Evolutionary conservation across 2,888 invertebrate genomes (phyloP), one percentile per base, ranked within the genome.

Genomic region (Serrognathus titanus): DNA sequence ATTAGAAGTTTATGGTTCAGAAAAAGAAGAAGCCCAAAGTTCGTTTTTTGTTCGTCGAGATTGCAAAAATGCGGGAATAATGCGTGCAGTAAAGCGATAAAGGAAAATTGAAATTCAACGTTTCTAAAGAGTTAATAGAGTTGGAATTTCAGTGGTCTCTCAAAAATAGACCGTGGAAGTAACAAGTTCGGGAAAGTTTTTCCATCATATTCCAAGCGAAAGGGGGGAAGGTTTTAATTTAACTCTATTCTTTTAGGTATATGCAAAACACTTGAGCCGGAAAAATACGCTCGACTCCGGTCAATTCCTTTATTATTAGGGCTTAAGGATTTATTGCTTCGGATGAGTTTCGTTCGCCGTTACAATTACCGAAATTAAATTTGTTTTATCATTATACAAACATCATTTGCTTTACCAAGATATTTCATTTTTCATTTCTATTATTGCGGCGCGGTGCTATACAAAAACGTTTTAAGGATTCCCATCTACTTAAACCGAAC

Each of bases 101-200:
- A 71, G 69, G 70, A 71, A 75, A 75, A 76, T 75, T 75, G 74
- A 74, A 75, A 75, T 73, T 75, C 71, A 68, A 71, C 70, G 67
- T 73, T 73, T 72, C 70, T 69, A 73, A 74, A 69, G 72, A 71
- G 71, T 73, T 74, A 73, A 73, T 73, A 69, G 72, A 71, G 66
- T 71, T 66, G 56, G 63, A 67, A 63, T 65, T 63, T 60, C 53
- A 50, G 56, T 51, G 59, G 55, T 61, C 66, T 65, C 63, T 49
- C 60, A 64, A 62, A 68, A 67, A 69, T 66, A 68, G 62, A 65
- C 61, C 68, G 62, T 65, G 61, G 64, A 68, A 67, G 66, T 69
- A 71, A 68, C 67, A 68, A 71, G 69, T 69, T 69, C 58, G 57
- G 65, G 70, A 69, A 66, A 31, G 24, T 69, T 71, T 71, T 69